Conservation (phyloP, 1,140 invertebrate species). For the Pseudachorutes palmiensis region DNA sequence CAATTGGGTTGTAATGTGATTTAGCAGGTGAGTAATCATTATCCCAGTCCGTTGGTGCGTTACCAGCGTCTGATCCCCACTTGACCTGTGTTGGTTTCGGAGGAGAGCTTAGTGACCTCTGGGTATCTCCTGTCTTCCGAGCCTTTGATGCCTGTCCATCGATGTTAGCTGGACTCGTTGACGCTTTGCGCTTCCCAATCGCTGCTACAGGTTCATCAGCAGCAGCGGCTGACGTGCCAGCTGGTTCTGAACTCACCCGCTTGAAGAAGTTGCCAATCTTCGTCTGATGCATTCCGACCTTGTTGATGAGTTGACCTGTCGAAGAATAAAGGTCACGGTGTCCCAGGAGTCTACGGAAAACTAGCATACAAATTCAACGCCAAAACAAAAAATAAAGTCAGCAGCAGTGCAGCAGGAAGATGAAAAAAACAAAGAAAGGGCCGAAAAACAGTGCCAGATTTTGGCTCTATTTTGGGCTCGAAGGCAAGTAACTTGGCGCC, state of each 20-base stretch:
- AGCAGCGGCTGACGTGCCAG: background rate
- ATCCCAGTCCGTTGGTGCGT: constrained; percentile 38
- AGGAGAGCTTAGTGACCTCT: constrained; percentile 8
- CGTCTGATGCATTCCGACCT: no score
- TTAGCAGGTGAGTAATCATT: constrained; percentile 66
- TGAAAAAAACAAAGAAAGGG: no score
- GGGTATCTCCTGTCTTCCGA: background rate
- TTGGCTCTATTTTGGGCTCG: no score
- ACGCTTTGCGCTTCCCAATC: background rate
- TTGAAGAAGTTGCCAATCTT: no score
- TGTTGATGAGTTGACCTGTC: background rate
- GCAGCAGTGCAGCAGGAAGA: no score
- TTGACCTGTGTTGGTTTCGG: background rate
- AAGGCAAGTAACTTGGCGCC: no score
- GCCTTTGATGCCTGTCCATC: background rate
- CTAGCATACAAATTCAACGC: no score
- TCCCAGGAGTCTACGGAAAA: no score
- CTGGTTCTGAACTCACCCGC: no score
- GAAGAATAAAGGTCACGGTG: background rate
- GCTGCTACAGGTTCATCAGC: no score
- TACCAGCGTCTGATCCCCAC: background rate
- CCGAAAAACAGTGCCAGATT: no score
- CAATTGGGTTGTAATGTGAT: constrained; percentile 76
- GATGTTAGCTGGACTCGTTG: background rate
- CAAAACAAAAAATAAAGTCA: no score